phyloP scores from a whole-genome alignment of 2,113 vertebrate species.

The Elaphurus davidianus region DNA sequence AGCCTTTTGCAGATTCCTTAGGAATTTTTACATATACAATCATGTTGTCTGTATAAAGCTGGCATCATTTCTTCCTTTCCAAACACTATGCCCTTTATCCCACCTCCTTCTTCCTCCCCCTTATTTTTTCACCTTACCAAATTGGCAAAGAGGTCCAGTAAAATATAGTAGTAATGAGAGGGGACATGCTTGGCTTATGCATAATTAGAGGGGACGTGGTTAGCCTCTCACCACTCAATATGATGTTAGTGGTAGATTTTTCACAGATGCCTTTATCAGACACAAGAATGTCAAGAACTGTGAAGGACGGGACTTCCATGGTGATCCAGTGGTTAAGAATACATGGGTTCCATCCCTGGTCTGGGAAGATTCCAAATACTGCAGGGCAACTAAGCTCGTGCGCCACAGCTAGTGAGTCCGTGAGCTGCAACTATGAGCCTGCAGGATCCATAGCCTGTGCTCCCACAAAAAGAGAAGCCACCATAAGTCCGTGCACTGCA shows the following conservation, averaged over 20 bases:
- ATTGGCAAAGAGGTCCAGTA: not conserved
- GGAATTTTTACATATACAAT: not conserved
- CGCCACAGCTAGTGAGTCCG: not conserved
- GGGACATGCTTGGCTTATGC: not conserved
- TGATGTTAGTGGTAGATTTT: not conserved
- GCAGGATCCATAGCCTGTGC: fast-evolving
- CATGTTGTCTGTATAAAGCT: not conserved
- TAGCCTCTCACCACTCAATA: not conserved
- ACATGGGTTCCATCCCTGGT: not conserved
- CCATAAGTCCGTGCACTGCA: not conserved
- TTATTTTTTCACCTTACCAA: not conserved
- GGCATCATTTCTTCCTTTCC: not conserved
- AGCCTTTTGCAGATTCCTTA: not conserved
- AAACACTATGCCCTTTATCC: not conserved
- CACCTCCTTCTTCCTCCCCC: not conserved
- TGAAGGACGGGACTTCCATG: not conserved
- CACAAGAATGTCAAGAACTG: not conserved
- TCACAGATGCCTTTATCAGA: not conserved
- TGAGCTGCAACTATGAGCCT: not conserved
- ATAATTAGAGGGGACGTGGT: not conserved
- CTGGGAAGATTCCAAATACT: not conserved
- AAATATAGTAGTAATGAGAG: not conserved
- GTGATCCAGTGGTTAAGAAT: not conserved
- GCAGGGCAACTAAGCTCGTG: not conserved
- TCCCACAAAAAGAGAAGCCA: not conserved